Percentiles rank a stretch among this genome's conserved stretches.
Evolutionary conservation across 1,140 invertebrate genomes (phyloP).

Genomic region (Frieseomelitta varia): DNA sequence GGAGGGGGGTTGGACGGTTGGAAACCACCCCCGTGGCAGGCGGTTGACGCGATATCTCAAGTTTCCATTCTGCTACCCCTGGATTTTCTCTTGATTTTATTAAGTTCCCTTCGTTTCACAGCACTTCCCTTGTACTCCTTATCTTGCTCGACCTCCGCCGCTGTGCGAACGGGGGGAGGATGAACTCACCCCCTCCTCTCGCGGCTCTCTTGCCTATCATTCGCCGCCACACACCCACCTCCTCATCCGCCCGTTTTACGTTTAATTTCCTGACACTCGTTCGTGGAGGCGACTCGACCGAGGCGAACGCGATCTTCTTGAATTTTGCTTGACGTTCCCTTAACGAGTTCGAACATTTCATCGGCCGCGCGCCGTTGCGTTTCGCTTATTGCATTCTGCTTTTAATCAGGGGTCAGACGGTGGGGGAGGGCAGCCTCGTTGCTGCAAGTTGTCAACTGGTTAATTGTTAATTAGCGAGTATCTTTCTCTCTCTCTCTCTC

Average conservation of each 20-base stretch:
- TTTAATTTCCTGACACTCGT: constrained; percentile 20
- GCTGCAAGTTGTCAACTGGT: neutral
- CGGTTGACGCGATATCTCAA: constrained; percentile 16
- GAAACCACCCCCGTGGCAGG: no score
- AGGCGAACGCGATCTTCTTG: neutral
- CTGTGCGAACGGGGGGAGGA: no score
- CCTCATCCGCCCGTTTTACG: neutral
- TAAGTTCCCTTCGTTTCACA: constrained; percentile 17
- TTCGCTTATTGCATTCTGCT: neutral
- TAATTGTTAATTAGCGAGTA: neutral
- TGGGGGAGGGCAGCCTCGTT: neutral
- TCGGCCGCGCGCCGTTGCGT: neutral
- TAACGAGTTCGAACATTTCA: neutral
- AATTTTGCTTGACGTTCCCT: neutral
- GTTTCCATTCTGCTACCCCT: constrained; percentile 18
- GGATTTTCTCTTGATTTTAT: constrained; percentile 27
- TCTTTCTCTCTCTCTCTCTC: neutral
- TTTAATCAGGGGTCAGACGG: neutral
- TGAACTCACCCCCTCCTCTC: neutral
- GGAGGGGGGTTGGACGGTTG: no score
- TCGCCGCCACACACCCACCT: no score
- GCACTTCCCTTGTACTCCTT: constrained; percentile 1
- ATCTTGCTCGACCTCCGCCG: neutral
- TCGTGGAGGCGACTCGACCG: neutral
- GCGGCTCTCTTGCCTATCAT: neutral